A percentile compares a stretch with the other conserved stretches of the same genome.
Evolutionary conservation across 2,888 invertebrate species (phyloP).

Genomic region (Rhamphomyia laevipes): DNA sequence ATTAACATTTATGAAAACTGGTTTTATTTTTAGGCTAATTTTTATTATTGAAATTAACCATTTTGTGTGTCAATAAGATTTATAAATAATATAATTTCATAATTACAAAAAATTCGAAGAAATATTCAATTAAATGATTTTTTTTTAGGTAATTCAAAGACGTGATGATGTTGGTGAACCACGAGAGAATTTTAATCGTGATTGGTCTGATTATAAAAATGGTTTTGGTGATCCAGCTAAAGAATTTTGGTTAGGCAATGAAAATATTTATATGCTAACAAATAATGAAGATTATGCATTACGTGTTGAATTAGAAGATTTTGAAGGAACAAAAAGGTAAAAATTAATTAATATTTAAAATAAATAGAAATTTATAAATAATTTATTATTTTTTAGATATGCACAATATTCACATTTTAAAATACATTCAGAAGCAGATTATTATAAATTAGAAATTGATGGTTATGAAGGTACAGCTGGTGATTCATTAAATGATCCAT

Average conservation of each 20-base stretch:
- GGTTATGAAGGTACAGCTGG: constrained; percentile 87
- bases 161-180: constrained; percentile 80
- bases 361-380: not conserved
- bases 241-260: constrained; percentile 88
- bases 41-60: too few species aligned
- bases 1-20: too few species aligned
- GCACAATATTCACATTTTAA: constrained; percentile 87
- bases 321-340: constrained; percentile 82
- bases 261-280: constrained; percentile 87
- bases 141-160: constrained; percentile 70
- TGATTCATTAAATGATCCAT: constrained; percentile 83
- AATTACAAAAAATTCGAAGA: too few species aligned
- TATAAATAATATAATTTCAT: too few species aligned
- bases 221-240: constrained; percentile 83
- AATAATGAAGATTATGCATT: constrained; percentile 84
- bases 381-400: constrained; percentile 44
- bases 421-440: constrained; percentile 83
- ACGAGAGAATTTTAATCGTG: constrained; percentile 80
- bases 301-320: constrained; percentile 80
- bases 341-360: not conserved
- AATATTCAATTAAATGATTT: constrained; percentile 4
- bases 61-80: too few species aligned
- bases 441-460: constrained; percentile 84
- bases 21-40: too few species aligned
- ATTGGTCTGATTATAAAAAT: constrained; percentile 88